Evolutionary conservation across 2,888 invertebrate genomes (phyloP), one percentile per base, ranked within the genome.

Genomic region (Ecdyonurus torrentis): DNA sequence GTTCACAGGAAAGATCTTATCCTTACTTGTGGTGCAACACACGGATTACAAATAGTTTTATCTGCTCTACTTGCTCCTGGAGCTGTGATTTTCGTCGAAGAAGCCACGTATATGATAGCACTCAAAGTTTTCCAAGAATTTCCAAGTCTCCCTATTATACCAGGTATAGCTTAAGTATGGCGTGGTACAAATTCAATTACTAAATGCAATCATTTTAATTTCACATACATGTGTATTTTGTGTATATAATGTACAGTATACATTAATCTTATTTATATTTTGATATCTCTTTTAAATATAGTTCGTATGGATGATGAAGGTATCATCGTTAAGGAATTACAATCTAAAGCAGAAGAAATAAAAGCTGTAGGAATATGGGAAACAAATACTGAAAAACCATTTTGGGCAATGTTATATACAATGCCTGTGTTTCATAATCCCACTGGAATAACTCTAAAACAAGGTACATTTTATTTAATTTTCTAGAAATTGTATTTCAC

Each of bases 21-120:
- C 62, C 71, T 82, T 19, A 83, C 82, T 1, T 78, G 79, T 37
- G 84, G 84, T 0, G 83, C 85, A 2, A 78, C 81, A 0, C 79
- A 82, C 66, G 84, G 83, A 0, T 69, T 84, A 1, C 80, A 80
- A 68, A 68, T 82, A 52, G 70, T 80, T 58, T 67, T 82, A 5
- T 78, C 78, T n/a, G 78, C 77, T 0, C 68, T 83, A n/a, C 67
- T 84, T 22, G 76, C 78, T 23, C 75, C 79, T 1, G 74, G 77
- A 59, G 79, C 79, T 1, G 72, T 77, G 10, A 77, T 84, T 61
- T 84, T 84, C 70, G 79, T 83, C 10, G 85, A 85, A 69, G 82
- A 84, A 70, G 81, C 79, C 18, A 81, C 83, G 1, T 85, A 83
- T 67, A 83, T 83, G 77, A 77, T 81, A 65, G 84, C 81, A 1